phyloP scores from a whole-genome alignment of 2,113 vertebrate genomes.

The Ictidomys tridecemlineatus region DNA sequence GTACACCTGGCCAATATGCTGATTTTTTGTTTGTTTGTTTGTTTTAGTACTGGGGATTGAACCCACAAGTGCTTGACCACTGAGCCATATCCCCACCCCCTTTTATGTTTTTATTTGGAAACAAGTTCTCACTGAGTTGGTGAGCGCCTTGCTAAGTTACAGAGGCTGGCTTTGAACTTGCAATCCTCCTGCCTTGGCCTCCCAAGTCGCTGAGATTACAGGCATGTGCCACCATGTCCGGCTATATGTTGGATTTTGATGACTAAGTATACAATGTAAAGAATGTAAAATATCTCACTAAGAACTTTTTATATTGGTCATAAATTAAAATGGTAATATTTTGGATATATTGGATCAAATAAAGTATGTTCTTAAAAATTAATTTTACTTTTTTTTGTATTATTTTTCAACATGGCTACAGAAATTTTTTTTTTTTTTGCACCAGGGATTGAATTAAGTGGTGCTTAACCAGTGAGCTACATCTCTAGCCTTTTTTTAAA shows the following conservation, averaged over 20 bases:
- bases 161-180: neutral
- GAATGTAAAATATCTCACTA: neutral
- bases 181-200: neutral
- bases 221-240: neutral
- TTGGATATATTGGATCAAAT: slow-evolving; percentile 1
- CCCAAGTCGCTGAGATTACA: neutral
- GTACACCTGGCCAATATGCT: too few relatives aligned
- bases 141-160: neutral
- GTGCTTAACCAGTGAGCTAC: too few relatives aligned
- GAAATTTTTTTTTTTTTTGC: neutral
- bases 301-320: neutral
- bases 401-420: neutral
- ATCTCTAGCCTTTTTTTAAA: too few relatives aligned
- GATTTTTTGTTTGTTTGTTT: too few relatives aligned
- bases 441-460: too few relatives aligned
- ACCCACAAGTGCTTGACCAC: neutral
- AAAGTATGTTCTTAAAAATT: slow-evolving; percentile 5
- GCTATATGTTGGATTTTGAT: neutral
- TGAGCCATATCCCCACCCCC: neutral
- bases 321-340: neutral
- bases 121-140: neutral
- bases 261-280: neutral
- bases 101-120: neutral
- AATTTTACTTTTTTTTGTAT: neutral
- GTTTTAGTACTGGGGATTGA: neutral